Conservation (phyloP, 2,797 vertebrate species). For the Anguilla pacifica region DNA sequence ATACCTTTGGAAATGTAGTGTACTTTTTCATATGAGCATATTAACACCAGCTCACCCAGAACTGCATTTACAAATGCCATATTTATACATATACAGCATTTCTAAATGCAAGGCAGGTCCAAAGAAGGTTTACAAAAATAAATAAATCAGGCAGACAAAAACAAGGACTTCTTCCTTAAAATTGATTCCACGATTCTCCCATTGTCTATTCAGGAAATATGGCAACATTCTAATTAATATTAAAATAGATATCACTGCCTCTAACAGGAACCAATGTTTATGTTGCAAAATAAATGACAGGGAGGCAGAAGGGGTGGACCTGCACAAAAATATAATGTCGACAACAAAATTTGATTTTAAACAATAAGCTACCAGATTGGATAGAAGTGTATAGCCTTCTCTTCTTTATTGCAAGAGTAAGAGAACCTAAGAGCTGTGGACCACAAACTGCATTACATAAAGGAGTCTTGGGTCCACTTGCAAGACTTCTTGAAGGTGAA, state of each 20-base stretch:
- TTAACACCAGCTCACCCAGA: no score
- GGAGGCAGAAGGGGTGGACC: background rate
- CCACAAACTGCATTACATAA: slow-evolving; percentile 4
- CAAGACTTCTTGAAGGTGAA: slow-evolving; percentile 3
- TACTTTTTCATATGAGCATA: no score
- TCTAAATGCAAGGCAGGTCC: background rate
- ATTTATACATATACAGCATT: no score
- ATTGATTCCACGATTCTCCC: background rate
- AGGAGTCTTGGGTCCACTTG: background rate
- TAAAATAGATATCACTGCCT: background rate
- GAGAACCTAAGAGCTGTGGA: background rate
- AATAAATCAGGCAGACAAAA: background rate
- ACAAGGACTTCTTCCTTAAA: background rate
- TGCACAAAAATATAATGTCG: background rate
- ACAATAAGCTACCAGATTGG: background rate
- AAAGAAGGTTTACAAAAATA: background rate
- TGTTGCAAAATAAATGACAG: background rate
- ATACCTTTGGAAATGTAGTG: no score
- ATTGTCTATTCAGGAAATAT: background rate
- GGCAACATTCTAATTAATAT: background rate
- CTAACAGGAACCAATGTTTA: background rate
- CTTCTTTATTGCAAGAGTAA: background rate
- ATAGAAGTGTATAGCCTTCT: background rate
- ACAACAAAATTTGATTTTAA: background rate
- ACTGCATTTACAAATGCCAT: no score